Conservation (phyloP, 2,797 vertebrate species). For the Lycodopsis pacificus region DNA sequence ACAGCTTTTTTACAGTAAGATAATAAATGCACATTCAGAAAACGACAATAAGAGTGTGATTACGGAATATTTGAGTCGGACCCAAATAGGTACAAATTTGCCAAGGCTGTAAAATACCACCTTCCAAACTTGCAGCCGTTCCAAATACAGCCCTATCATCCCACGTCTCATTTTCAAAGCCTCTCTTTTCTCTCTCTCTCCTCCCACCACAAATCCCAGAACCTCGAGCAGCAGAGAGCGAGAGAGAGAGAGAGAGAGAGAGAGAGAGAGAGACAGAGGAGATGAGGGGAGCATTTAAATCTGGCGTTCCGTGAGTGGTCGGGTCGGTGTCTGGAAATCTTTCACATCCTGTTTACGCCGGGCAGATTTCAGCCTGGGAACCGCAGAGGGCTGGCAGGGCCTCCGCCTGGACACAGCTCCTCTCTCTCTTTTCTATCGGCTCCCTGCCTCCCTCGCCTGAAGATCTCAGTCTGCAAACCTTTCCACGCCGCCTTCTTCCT, state of each 20-base stretch:
- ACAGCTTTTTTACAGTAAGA: constrained; percentile 66
- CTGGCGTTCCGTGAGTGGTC: constrained; percentile 85
- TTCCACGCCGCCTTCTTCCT: constrained; percentile 57
- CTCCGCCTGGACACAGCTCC: constrained; percentile 75
- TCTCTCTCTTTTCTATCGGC: constrained; percentile 63
- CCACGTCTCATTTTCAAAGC: constrained; percentile 82
- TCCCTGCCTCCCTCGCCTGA: constrained; percentile 39
- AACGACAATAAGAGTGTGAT: constrained; percentile 66
- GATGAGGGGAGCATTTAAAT: constrained; percentile 84
- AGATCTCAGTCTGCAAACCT: constrained; percentile 63
- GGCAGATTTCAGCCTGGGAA: constrained; percentile 81
- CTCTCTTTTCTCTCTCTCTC: constrained; percentile 78
- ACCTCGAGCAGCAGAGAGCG: constrained; percentile 61
- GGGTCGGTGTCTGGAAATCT: constrained; percentile 86
- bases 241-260: constrained; percentile 22
- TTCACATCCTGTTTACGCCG: constrained; percentile 89
- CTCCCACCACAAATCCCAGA: constrained; percentile 84
- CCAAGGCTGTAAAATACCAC: constrained; percentile 81
- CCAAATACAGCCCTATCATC: constrained; percentile 81
- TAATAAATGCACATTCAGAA: constrained; percentile 63
- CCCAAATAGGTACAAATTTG: constrained; percentile 81
- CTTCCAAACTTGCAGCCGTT: constrained; percentile 73
- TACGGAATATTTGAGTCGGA: constrained; percentile 71
- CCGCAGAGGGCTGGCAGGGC: constrained; percentile 82
- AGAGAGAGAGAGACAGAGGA: constrained; percentile 12